phyloP scores from a whole-genome alignment of 2,888 invertebrate genomes.

The Luffia ferchaultella region DNA sequence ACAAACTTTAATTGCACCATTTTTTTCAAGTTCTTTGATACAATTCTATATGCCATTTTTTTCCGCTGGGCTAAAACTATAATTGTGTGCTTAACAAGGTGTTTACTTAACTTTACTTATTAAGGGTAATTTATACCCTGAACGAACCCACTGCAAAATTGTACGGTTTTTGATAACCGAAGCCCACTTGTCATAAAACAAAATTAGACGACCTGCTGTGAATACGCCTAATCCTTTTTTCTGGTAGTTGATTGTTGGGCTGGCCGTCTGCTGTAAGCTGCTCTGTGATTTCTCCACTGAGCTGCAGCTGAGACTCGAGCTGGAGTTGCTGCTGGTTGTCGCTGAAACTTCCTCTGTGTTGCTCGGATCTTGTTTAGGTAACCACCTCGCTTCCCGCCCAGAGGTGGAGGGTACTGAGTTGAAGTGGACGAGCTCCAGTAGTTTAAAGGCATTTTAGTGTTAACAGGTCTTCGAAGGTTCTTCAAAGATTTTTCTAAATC shows the following conservation, averaged over 20 bases:
- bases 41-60: background rate
- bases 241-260: background rate
- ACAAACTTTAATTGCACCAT: background rate
- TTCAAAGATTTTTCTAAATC: background rate
- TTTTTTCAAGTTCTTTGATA: background rate
- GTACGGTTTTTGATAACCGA: background rate
- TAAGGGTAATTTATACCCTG: constrained; percentile 1
- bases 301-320: background rate
- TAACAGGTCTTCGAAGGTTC: background rate
- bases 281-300: background rate
- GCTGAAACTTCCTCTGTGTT: background rate
- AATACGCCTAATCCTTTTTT: background rate
- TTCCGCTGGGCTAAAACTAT: too few species aligned
- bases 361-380: background rate
- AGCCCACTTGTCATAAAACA: constrained; percentile 1
- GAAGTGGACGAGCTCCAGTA: constrained; percentile 1
- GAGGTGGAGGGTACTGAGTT: background rate
- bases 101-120: too few species aligned
- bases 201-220: background rate
- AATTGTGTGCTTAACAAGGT: too few species aligned
- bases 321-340: background rate
- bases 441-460: background rate
- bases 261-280: background rate
- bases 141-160: background rate
- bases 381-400: constrained; percentile 1